Base-by-base conservation (phyloP, 2,797 vertebrate species). In the Arnoldichthys spilopterus region DNA sequence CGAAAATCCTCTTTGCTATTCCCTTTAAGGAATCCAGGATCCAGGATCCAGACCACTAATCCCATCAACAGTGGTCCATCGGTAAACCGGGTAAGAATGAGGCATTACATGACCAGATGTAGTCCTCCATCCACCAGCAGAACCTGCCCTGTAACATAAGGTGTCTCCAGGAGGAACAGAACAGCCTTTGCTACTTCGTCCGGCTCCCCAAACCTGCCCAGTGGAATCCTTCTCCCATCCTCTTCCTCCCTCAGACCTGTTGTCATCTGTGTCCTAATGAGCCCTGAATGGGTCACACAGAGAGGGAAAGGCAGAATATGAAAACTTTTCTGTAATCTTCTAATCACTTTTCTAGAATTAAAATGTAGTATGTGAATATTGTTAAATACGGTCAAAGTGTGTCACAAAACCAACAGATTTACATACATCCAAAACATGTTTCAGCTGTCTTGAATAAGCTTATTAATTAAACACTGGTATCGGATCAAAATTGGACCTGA, bases 261-360 rank as follows among this genome's bases (percentile, higher is more conserved):
- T 0, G 97, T 99, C 98, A 99, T 98, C 88, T 97, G 94, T 0
- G 97, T 99, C 67, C 59, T 92, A 88, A 99, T 90, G 83, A 97
- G 96, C 37, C 97, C 98, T 98, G 88, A 18, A 81, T n/a, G 6
- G 28, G 11, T 16, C 30, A 61, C 8, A 64, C 22, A 32, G 1
- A 51, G 56, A 49, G 62, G 24, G 24, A 3, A 61, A 56, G 49
- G n/a, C 4, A 28, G 12, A 59, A 1, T 6, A 24, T 9, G 0
- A 62, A 32, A 20, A 24, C 18, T 61, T 1, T n/a, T n/a, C n/a
- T n/a, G n/a, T n/a, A n/a, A n/a, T n/a, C n/a, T n/a, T n/a, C n/a
- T n/a, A n/a, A n/a, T n/a, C n/a, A n/a, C n/a, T n/a, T n/a, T n/a
- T n/a, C n/a, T n/a, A n/a, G n/a, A n/a, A n/a, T n/a, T n/a, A n/a